Evolutionary conservation across 2,113 vertebrate species (phyloP), one percentile per base, ranked within the genome.

Genomic region (Tor tambroides): DNA sequence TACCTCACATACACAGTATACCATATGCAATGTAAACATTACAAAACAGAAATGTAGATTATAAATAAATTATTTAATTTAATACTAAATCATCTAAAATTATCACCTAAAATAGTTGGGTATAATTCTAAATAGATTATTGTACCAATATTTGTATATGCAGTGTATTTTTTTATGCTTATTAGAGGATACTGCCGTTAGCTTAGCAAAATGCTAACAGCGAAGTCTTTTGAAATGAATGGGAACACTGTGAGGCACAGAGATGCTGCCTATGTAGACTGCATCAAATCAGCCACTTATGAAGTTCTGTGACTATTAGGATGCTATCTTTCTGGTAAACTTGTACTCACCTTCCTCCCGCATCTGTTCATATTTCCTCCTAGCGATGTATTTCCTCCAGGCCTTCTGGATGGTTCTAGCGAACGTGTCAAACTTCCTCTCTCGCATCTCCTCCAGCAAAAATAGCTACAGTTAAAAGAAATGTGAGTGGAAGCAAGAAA

Each of bases 351-450:
- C 98, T 90, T 99, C 97, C 87, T 99, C 97, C 85, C 98, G 92
- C 98, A 99, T 99, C 93, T 98, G 96, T 85, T 99, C 96, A 0
- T 99, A 98, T 89, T 98, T 99, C 88, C 95, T 95, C 80, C 95
- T 88, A n/a, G 98, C 97, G 0, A 98, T 74, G 63, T 95, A 97
- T 85, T 93, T 95, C 74, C 97, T 94, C 96, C 97, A 99, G n/a
- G 97, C 96, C 92, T 99, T 99, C 94, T 99, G 98, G 89, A 99
- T 98, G 89, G 94, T 95, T 67, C 98, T 94, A 65, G 98, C 97
- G 0, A 96, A 99, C 3, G 96, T 94, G 4, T 99, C 97, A 0
- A 99, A 99, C 90, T 98, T 99, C 49, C 98, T 94, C 78, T 99
- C 98, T 72, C 98, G 88, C 96, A 99, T 98, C 92, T 99, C 98